Conservation (phyloP, 2,888 invertebrate species). For the Abscondita cerata region DNA sequence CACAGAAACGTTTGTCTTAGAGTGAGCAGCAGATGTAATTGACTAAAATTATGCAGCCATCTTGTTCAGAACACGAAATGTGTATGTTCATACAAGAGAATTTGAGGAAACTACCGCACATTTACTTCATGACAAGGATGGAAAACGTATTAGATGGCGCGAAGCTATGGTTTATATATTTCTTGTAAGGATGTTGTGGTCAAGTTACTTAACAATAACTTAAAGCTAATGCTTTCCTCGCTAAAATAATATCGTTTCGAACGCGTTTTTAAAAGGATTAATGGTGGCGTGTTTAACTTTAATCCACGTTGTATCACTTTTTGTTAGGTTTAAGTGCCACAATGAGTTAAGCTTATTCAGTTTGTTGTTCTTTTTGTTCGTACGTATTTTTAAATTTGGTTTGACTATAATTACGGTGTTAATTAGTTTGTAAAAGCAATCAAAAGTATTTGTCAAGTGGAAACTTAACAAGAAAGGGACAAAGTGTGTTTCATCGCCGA, state of each 20-base stretch:
- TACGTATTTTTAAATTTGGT: no score
- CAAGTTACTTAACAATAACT: slow-evolving; percentile 18
- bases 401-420: no score
- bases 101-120: slow-evolving; percentile 22
- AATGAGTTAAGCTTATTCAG: background rate
- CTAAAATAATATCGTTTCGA: slow-evolving; percentile 16
- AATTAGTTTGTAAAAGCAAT: no score
- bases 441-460: slow-evolving; percentile 23
- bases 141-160: background rate
- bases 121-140: slow-evolving; percentile 6
- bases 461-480: slow-evolving; percentile 27
- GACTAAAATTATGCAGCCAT: slow-evolving; percentile 46
- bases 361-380: no score
- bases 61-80: slow-evolving; percentile 30
- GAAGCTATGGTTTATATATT: slow-evolving; percentile 20
- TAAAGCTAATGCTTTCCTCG: slow-evolving; percentile 6
- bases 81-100: slow-evolving; percentile 24
- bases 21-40: slow-evolving; percentile 42
- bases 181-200: slow-evolving; percentile 23
- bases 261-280: slow-evolving; percentile 6
- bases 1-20: slow-evolving; percentile 29
- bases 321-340: background rate
- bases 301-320: background rate
- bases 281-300: background rate
- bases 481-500: slow-evolving; percentile 28